phyloP scores from a whole-genome alignment of 2,888 invertebrate species.

The Altica lythri region DNA sequence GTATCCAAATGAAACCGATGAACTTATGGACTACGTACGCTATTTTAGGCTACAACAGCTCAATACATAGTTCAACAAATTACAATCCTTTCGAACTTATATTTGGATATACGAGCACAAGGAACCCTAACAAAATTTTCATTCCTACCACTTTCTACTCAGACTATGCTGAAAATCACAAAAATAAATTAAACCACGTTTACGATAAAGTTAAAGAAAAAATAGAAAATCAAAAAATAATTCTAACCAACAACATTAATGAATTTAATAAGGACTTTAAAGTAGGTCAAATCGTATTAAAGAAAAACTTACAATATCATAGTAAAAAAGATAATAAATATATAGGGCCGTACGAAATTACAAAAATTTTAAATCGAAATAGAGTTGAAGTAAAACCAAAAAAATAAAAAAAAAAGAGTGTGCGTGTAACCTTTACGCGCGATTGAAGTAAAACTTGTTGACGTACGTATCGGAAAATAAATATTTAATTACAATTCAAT shows the following conservation, averaged over 20 bases:
- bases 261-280: slow-evolving; percentile 5
- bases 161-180: slow-evolving; percentile 26
- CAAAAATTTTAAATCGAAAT: slow-evolving; percentile 20
- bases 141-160: slow-evolving; percentile 20
- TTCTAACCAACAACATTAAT: slow-evolving; percentile 4
- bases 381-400: slow-evolving; percentile 20
- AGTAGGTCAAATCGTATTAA: slow-evolving; percentile 19
- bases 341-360: slow-evolving; percentile 13
- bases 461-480: too few species aligned
- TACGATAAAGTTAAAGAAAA: slow-evolving; percentile 9
- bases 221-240: slow-evolving; percentile 8
- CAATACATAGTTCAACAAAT: slow-evolving; percentile 17
- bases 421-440: too few species aligned
- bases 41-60: slow-evolving; percentile 14
- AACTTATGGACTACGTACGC: too few species aligned
- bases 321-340: slow-evolving; percentile 25
- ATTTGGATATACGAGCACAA: too few species aligned
- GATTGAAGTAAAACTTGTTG: too few species aligned
- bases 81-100: too few species aligned
- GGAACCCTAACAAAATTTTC: slow-evolving; percentile 25
- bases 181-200: too few species aligned
- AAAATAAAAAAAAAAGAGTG: too few species aligned
- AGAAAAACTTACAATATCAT: slow-evolving; percentile 16
- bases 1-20: too few species aligned
- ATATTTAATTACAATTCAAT: too few species aligned